Evolutionary conservation across 2,113 vertebrate species (phyloP), one percentile per base, ranked within the genome.

Genomic region (Cathartes aura): DNA sequence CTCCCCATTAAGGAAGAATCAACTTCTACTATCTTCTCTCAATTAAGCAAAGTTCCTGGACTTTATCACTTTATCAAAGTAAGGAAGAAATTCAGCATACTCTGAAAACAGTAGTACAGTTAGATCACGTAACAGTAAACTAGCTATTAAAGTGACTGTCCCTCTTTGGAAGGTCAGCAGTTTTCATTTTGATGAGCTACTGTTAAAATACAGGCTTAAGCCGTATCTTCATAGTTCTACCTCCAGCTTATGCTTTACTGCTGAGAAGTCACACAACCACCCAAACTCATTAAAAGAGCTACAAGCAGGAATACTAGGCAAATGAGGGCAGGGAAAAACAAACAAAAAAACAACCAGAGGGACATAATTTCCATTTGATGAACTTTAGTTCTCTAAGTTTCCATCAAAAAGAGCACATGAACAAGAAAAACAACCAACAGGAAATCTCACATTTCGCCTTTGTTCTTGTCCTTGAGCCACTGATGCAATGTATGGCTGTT

Each of bases 401-500:
- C 43, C 48, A 73, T 50, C 26, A 70, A 59, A 56, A 82, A 55
- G 3, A 89, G 12, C 17, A 58, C 9, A 11, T 3, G 29, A 82
- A 48, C 29, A 93, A 80, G 48, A 29, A 58, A 91, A 89, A 48
- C 16, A 66, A 50, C 82, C 24, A 14, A 74, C 29, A 70, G 72
- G 53, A 50, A 75, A 80, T 96, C 99, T 99, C 97, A 99, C 99
- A 99, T 99, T 97, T 99, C 99, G 90, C 99, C 99, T 98, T 99
- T 99, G 98, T 99, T 99, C 97, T 99, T 99, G 98, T 99, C 99
- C 97, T 99, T 99, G 89, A 99, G 99, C 99, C 99, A 99, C 97
- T 99, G 99, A 80, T 99, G 99, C 88, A 99, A 97, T 0, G 99
- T 99, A 94, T 99, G 99, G 82, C 99, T 99, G 98, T 99, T 99